Evolutionary conservation across 2,888 invertebrate genomes (phyloP), one percentile per base, ranked within the genome.

Genomic region (Xestia sexstrigata): DNA sequence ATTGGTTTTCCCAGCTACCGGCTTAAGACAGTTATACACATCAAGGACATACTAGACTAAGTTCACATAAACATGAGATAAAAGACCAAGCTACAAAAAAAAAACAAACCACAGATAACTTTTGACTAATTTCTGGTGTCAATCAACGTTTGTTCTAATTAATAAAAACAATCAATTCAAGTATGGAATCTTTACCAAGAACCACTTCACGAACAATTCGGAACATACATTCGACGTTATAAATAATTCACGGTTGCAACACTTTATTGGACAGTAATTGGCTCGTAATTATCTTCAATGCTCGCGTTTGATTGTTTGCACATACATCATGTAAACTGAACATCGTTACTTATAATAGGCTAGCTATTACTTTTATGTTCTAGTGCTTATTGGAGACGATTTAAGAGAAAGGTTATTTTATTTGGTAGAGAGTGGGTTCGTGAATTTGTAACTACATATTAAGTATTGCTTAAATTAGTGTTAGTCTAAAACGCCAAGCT

Each of bases 281-380:
- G 58, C 68, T 58, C 47, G 73, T 66, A 87, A 93, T 70, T 71
- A 74, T 78, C 83, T 84, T 77, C 66, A 71, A 49, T 67, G 75
- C 70, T 70, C 55, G 68, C 76, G 68, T 74, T 80, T 74, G 47
- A 66, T 78, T 81, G 66, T 67, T 84, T 77, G 78, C 65, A 69
- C 74, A 72, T 85, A 42, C 63, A 76, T 84, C 66, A 74, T 26
- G 11, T 42, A 47, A 63, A 39, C 20, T 55, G 58, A 47, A 17
- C 67, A 60, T 42, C 58, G 45, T 76, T 71, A 68, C 67, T 74
- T 47, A 55, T 55, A 70, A 77, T 35, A 6, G 42, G 8, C 45
- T 55, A 47, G 70, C 15, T 47, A 42, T 78, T 67, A 17, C 1
- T 67, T 60, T 47, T 58, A 63, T 1, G 17, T 42, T 17, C 65